These are phyloP conservation scores for Microcebus ravelobensis DNA, from an alignment of 2,113 vertebrate species.

Conservation along the genomic window DNA sequence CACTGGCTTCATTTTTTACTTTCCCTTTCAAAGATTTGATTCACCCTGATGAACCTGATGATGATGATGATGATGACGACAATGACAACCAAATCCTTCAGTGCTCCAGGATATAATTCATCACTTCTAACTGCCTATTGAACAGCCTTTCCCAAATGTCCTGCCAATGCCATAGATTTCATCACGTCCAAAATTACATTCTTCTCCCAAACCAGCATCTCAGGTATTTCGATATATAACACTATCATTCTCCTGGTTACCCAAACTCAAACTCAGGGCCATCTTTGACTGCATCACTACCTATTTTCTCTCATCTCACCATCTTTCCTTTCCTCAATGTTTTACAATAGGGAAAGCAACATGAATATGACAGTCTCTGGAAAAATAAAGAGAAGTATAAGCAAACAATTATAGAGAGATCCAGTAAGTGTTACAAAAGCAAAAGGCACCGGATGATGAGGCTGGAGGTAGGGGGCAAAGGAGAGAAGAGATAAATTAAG, in stretches of 20 bases:
- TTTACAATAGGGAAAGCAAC: not conserved
- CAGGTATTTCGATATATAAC: not conserved
- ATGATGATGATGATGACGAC: not conserved
- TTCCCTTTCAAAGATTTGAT: not conserved
- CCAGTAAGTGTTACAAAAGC: not conserved
- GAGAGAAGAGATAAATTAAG: not conserved
- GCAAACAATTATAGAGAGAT: slow-evolving; percentile 21
- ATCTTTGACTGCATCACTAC: not conserved
- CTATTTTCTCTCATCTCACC: not conserved
- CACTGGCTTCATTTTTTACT: not conserved
- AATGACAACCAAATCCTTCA: not conserved
- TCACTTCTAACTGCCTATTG: not conserved
- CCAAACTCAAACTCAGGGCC: not conserved
- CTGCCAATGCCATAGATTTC: not conserved
- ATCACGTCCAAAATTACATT: not conserved
- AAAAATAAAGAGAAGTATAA: slow-evolving; percentile 20
- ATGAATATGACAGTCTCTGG: not conserved
- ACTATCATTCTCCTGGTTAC: not conserved
- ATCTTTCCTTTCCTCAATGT: slow-evolving; percentile 13
- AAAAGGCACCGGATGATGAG: not conserved
- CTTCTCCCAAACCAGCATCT: not conserved
- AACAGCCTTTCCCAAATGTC: not conserved
- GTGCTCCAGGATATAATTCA: not conserved
- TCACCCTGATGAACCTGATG: not conserved
- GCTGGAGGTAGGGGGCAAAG: not conserved